Conservation (phyloP, 2,113 vertebrate species). For the Pangasianodon gigas region DNA sequence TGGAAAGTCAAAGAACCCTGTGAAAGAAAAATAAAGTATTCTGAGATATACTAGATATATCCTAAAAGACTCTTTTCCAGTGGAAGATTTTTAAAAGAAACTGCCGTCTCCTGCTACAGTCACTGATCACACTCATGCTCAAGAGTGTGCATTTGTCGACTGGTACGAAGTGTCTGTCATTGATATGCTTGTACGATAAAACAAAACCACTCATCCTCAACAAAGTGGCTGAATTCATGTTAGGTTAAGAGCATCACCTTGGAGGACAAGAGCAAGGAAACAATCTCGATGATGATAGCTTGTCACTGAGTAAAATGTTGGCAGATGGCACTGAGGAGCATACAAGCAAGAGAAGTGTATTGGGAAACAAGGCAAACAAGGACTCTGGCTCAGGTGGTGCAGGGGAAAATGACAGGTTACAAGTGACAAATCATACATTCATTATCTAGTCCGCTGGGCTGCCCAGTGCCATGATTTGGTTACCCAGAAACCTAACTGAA, state of each 20-base stretch:
- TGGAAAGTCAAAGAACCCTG: not conserved
- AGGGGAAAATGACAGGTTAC: not conserved
- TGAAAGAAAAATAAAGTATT: not conserved
- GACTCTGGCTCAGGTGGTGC: slow-evolving; percentile 6
- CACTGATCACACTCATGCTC: not conserved
- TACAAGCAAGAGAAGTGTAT: slow-evolving; percentile 14
- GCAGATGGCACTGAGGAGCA: slow-evolving; percentile 28
- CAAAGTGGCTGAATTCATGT: slow-evolving; percentile 16
- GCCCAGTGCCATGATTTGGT: not conserved
- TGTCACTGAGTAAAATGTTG: slow-evolving; percentile 33
- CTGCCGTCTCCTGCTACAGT: slow-evolving; percentile 3
- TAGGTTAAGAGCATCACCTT: slow-evolving; percentile 22
- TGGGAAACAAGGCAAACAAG: slow-evolving; percentile 37
- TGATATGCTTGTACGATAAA: slow-evolving; percentile 31
- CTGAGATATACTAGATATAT: not conserved
- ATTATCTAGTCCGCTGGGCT: not conserved
- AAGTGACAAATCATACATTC: not conserved
- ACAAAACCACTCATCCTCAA: slow-evolving; percentile 18
- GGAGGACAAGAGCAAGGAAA: slow-evolving; percentile 29
- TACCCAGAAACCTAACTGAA: not conserved
- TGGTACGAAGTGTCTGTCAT: not conserved
- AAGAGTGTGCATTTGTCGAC: not conserved
- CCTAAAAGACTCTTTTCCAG: slow-evolving; percentile 38
- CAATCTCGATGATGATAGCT: slow-evolving; percentile 19
- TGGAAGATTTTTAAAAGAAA: slow-evolving; percentile 43